Conservation (phyloP, 2,888 invertebrate genomes). For the Drosophila mimica region DNA sequence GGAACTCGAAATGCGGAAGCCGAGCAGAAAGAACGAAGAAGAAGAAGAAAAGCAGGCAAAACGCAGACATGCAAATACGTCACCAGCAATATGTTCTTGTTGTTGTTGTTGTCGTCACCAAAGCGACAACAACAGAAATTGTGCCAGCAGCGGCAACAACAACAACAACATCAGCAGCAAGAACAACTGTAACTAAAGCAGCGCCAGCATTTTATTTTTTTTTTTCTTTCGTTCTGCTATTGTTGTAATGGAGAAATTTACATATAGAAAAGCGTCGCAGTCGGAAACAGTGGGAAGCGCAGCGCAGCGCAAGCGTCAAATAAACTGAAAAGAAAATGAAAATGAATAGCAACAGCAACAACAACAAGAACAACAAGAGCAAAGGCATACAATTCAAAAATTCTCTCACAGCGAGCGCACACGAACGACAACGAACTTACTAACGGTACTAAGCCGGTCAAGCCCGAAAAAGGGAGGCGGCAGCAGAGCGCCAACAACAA, state of each 20-base stretch:
- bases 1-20: slow-evolving; percentile 75
- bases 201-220: slow-evolving; percentile 49
- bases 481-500: slow-evolving; percentile 55
- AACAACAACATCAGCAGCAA: slow-evolving; percentile 16
- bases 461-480: slow-evolving; percentile 65
- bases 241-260: slow-evolving; percentile 73
- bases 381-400: slow-evolving; percentile 59
- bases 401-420: slow-evolving; percentile 61
- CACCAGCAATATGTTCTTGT: slow-evolving; percentile 55
- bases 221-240: slow-evolving; percentile 19
- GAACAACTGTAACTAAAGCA: slow-evolving; percentile 59
- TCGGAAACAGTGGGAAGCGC: slow-evolving; percentile 52
- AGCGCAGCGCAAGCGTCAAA: slow-evolving; percentile 45
- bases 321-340: slow-evolving; percentile 78
- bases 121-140: slow-evolving; percentile 74
- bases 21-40: slow-evolving; percentile 3
- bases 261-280: slow-evolving; percentile 63
- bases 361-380: slow-evolving; percentile 19
- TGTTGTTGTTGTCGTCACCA: slow-evolving; percentile 57
- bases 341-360: slow-evolving; percentile 67
- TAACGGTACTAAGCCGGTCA: slow-evolving; percentile 81
- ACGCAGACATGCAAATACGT: slow-evolving; percentile 74
- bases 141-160: slow-evolving; percentile 72
- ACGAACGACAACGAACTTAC: slow-evolving; percentile 77
- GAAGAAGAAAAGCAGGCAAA: slow-evolving; percentile 15